Base-by-base conservation (phyloP, 1,140 invertebrate species). In the Frieseomelitta varia region DNA sequence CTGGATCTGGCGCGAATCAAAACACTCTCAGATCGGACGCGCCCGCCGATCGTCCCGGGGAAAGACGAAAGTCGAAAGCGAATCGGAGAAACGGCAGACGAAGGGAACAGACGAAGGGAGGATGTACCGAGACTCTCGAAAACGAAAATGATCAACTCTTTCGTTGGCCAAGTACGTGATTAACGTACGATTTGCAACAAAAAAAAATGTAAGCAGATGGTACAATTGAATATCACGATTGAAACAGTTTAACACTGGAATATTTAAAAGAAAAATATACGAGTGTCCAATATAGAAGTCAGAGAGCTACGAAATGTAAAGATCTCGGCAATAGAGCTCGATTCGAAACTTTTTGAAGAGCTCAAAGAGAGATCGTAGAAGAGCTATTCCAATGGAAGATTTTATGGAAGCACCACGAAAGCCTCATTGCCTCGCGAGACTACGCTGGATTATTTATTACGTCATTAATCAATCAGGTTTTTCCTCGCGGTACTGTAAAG, bases 381-480 rank as follows among this genome's bases (percentile, higher is more conserved):
- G 39, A 65, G 78, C 24, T 47, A 24, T 2, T 27, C 67, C 27
- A 55, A 68, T 14, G 34, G 34, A 84, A 53, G 68, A 79, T 67
- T 88, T 92, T 90, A 88, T 85, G 85, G 87, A 90, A 88, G 82
- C 56, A 88, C 83, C 84, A 85, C 83, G 87, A 87, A 47, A 47
- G 79, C 73, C 81, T 77, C 47, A 74, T 87, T 87, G 82, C 80
- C 78, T 81, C 87, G 75, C 85, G 69, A 76, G 82, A 73, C 77
- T 85, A 79, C 86, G 86, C 88, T 81, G 82, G 87, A 91, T 88
- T 89, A 91, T 90, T 91, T 89, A 90, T 84, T 87, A 84, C 82
- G 87, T 92, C 90, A 90, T 92, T 91, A 91, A 91, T 91, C 90
- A 89, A 51, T 87, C 88, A 77, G 81, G 87, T 91, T 90, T 92